Evolutionary conservation across 2,888 invertebrate species (phyloP), one percentile per base, ranked within the genome.

Genomic region (Lampropteryx suffumata): DNA sequence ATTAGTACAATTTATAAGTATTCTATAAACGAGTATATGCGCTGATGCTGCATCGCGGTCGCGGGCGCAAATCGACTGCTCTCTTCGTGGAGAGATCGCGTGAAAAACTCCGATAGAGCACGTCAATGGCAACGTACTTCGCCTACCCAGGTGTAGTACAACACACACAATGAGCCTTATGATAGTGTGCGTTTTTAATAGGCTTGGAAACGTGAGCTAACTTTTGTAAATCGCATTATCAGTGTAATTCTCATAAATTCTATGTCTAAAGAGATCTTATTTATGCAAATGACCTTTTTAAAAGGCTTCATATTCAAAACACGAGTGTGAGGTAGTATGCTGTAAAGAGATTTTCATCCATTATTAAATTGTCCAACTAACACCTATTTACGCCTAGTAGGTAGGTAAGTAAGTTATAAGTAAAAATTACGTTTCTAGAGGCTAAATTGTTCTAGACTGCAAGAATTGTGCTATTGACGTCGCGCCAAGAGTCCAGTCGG

Each of bases 41-140:
- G 80, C 73, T 73, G 69, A 66, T 67, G 63, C 68, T 69, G 76
- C 66, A 65, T 70, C 82, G 81, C 83, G 76, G 64, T 70, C 82
- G 81, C 83, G 76, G 64, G 69, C 84, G 81, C 81, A 73, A 63
- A 61, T 54, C 73, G 75, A 87, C 88, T 88, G 86, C 74, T 86
- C 86, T 87, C 84, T 60, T 82, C 70, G 74, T 66, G 71, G 88
- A 84, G 89, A 90, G 88, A 89, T 89, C 88, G 87, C 86, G 83
- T 86, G 88, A 83, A 88, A 87, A 86, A 82, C 82, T 70, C 71
- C 79, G 68, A 78, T 82, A 79, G 73, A 81, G 75, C 84, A 84
- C 80, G 74, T 77, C 78, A 76, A 78, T 78, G 79, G 64, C 44
- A 47, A 53, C 46, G 59, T 55, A 59, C 49, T 44, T 59, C 49